Conservation (phyloP, 2,888 invertebrate species). For the Parnassius orleans region DNA sequence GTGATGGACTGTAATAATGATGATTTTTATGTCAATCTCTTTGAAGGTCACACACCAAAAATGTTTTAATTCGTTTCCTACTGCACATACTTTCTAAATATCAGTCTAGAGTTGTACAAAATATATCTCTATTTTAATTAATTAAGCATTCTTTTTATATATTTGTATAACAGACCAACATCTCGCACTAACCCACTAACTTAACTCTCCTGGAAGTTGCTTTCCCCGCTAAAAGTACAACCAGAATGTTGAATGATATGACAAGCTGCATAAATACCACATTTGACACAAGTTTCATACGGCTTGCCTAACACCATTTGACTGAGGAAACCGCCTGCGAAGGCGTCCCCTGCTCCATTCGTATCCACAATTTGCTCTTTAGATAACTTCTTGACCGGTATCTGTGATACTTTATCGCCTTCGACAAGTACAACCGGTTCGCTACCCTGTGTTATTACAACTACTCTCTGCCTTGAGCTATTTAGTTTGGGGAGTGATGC, state of each 20-base stretch:
- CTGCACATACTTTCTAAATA: not conserved
- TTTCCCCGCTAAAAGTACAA: slow-evolving; percentile 89
- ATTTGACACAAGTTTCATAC: slow-evolving; percentile 88
- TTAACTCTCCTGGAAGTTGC: slow-evolving; percentile 70
- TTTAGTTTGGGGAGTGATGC: slow-evolving; percentile 89
- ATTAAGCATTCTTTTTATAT: not conserved
- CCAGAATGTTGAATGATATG: slow-evolving; percentile 95
- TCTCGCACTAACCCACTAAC: not conserved
- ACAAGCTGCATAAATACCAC: slow-evolving; percentile 93
- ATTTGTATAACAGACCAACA: slow-evolving; percentile 18
- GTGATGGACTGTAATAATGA: no score
- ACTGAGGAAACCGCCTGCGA: slow-evolving; percentile 97
- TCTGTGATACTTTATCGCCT: slow-evolving; percentile 84
- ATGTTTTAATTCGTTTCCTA: no score
- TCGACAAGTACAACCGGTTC: slow-evolving; percentile 90
- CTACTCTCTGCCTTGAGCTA: slow-evolving; percentile 84
- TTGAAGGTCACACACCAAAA: no score
- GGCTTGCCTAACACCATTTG: slow-evolving; percentile 88
- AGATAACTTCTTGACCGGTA: slow-evolving; percentile 84
- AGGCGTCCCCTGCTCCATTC: slow-evolving; percentile 99
- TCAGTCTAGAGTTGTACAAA: slow-evolving; percentile 5
- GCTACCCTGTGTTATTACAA: slow-evolving; percentile 95
- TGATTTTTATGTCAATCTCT: no score
- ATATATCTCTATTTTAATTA: not conserved
- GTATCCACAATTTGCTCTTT: slow-evolving; percentile 94